Conservation (phyloP, 2,888 invertebrate genomes). For the Belgica antarctica region DNA sequence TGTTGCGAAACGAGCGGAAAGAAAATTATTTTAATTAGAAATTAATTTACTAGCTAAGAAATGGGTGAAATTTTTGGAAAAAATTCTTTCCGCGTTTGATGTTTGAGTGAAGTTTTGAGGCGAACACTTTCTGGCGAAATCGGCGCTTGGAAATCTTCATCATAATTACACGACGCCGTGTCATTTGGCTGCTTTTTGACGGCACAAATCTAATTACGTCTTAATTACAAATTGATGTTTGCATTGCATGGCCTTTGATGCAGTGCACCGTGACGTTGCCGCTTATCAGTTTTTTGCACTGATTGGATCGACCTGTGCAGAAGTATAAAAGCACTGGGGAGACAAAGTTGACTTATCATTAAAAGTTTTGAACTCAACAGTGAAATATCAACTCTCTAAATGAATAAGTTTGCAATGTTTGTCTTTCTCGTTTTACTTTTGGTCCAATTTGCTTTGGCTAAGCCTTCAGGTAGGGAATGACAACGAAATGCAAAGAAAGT, state of each 20-base stretch:
- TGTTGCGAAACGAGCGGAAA: not conserved
- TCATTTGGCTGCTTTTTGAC: not conserved
- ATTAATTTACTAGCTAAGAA: conserved; percentile 16
- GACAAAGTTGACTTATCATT: not conserved
- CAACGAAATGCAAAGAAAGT: too few species aligned
- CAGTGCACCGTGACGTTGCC: too few species aligned
- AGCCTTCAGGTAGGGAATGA: not conserved
- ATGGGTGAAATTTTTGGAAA: not conserved
- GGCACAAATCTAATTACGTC: not conserved
- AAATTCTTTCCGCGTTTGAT: not conserved
- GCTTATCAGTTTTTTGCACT: too few species aligned
- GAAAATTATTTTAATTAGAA: conserved; percentile 22
- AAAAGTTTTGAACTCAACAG: not conserved
- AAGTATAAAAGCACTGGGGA: not conserved
- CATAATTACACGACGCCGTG: too few species aligned
- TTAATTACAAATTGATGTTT: not conserved
- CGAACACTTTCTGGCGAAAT: too few species aligned
- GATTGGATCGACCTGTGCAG: not conserved
- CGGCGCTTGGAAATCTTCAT: not conserved
- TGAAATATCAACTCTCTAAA: not conserved
- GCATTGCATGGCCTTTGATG: not conserved
- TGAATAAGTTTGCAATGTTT: not conserved
- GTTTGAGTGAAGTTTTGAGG: not conserved
- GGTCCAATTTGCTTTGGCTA: not conserved
- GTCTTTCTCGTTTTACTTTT: not conserved